Base-by-base conservation (phyloP, 64 coral and sea anemone genomes). In the Astreopora myriophthalma region DNA sequence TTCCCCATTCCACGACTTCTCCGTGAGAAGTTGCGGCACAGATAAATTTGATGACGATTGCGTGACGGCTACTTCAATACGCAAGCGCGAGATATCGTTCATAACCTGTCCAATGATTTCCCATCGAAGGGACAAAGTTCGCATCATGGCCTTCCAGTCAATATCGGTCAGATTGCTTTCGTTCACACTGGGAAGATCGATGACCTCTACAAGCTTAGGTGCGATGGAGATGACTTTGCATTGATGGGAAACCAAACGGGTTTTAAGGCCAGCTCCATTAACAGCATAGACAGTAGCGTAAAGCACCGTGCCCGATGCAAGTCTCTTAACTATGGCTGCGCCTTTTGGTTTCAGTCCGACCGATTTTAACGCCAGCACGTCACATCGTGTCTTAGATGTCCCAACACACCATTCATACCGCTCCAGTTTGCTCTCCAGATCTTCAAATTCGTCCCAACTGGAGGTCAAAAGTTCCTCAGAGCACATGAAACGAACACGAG, bases 381-480 rank as follows among this genome's bases (percentile, higher is more conserved):
- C 95, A 52, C 95, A 97, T 1, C 22, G 61, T 38, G 80, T 87
- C 44, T 26, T 89, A 44, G 79, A 23, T n/a, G 86, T 93, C 39
- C 95, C 95, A 26, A 94, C 91, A 48, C 95, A 97, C 95, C 95
- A 97, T 23, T 76, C 76, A 57, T 97, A 97, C 14, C 65, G 12
- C n/a, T 48, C 68, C 17, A 85, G 34, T n/a, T 74, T 78, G 90
- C 80, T 97, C 44, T 97, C 95, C 28, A 23, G 31, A 77, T 97
- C 95, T 33, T 94, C 91, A 80, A 97, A 94, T 44, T 87, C 95
- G 69, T 97, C 92, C 95, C 95, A 97, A 35, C 89, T 52, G 12
- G 78, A 87, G 19, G 80, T 73, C 30, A 97, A 42, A n/a, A 89
- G 89, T n/a, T 97, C 95, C 35, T 97, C 95, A 2, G 80, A 90